Conservation (phyloP, 2,113 vertebrate species). For the Silurus meridionalis region DNA sequence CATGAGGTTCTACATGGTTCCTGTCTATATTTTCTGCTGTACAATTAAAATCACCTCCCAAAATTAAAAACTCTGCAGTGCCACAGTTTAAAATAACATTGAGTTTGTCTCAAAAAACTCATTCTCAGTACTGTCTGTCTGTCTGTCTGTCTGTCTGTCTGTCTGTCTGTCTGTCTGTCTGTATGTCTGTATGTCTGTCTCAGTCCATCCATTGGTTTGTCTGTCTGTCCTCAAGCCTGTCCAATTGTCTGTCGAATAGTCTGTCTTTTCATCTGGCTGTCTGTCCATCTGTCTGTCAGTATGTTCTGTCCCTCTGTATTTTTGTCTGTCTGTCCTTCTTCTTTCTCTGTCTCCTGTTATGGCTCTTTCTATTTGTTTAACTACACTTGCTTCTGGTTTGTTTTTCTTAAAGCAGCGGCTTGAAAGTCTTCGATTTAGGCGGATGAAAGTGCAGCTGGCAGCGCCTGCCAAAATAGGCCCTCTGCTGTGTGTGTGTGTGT, state of each 20-base stretch:
- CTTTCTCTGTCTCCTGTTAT: no score
- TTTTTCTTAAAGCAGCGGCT: conserved; percentile 21
- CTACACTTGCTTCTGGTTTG: neutral
- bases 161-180: neutral
- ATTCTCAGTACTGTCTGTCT: neutral
- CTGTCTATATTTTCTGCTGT: no score
- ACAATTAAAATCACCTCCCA: no score
- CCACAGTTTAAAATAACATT: no score
- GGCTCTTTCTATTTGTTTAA: conserved; percentile 1
- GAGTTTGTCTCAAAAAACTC: no score
- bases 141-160: neutral
- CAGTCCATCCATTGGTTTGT: no score
- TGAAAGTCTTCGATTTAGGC: conserved; percentile 45
- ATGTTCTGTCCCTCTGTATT: neutral
- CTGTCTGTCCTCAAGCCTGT: neutral
- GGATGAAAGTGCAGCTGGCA: neutral
- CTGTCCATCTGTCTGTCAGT: neutral
- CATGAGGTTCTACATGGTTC: no score
- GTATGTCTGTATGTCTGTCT: neutral
- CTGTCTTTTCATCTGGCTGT: neutral
- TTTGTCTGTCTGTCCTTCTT: neutral
- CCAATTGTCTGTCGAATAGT: neutral
- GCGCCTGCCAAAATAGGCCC: neutral
- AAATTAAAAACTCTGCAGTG: no score
- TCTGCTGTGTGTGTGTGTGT: neutral